phyloP scores from a whole-genome alignment of 2,888 invertebrate species.

The Agrenia bidenticulata region DNA sequence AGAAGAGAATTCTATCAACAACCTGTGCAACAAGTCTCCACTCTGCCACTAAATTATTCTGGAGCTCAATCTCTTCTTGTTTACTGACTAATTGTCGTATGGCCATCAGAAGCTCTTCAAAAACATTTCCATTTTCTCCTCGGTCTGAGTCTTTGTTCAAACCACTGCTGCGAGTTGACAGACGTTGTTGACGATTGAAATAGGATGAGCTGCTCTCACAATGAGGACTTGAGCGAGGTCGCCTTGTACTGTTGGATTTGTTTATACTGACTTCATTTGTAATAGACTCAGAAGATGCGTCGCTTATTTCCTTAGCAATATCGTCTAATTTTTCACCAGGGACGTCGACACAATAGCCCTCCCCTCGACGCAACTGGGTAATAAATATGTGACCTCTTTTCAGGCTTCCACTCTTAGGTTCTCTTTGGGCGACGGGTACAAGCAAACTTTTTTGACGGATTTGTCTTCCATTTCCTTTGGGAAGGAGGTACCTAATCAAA shows the following conservation, averaged over 20 bases:
- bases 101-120: constrained; percentile 58
- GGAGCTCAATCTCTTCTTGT: constrained; percentile 58
- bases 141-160: constrained; percentile 10
- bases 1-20: constrained; percentile 61
- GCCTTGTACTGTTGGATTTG: not conserved
- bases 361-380: constrained; percentile 23
- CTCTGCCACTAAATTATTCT: constrained; percentile 59
- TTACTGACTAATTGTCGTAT: constrained; percentile 58
- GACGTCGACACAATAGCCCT: constrained; percentile 9
- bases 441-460: constrained; percentile 45
- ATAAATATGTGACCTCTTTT: constrained; percentile 41
- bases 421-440: constrained; percentile 35
- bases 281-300: constrained; percentile 34
- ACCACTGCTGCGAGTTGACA: not conserved
- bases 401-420: constrained; percentile 43
- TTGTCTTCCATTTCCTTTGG: constrained; percentile 35
- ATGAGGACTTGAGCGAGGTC: not conserved
- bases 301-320: constrained; percentile 20
- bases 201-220: not conserved
- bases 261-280: constrained; percentile 29
- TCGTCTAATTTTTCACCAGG: constrained; percentile 15
- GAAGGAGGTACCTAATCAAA: constrained; percentile 39
- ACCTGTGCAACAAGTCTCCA: constrained; percentile 62
- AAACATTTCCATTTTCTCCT: constrained; percentile 49
- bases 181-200: not conserved